These are phyloP conservation scores for Microvelia longipes DNA, from an alignment of 1,140 invertebrate genomes.

Conservation along the genomic window DNA sequence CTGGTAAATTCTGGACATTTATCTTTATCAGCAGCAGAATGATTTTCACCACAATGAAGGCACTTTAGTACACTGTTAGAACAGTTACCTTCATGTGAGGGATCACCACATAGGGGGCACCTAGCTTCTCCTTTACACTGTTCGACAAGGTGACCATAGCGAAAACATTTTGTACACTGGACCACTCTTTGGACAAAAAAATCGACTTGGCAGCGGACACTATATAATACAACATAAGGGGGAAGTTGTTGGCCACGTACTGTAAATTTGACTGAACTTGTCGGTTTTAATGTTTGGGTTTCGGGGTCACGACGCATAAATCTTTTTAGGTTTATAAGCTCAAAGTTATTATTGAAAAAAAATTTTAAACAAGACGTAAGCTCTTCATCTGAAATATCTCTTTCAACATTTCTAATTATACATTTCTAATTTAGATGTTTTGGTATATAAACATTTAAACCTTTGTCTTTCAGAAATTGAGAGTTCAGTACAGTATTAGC, in stretches of 20 bases:
- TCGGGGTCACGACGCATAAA: too few species aligned
- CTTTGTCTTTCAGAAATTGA: too few species aligned
- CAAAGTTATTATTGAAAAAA: too few species aligned
- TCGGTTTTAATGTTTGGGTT: too few species aligned
- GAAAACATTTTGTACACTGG: not conserved
- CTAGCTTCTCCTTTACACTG: not conserved
- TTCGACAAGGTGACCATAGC: not conserved
- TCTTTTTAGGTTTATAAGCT: too few species aligned
- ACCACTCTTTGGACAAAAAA: not conserved
- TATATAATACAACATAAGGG: not conserved
- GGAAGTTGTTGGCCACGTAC: not conserved
- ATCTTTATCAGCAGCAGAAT: not conserved
- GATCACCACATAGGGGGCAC: not conserved
- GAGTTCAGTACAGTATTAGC: too few species aligned
- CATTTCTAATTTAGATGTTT: too few species aligned
- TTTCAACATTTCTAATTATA: too few species aligned
- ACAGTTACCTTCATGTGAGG: not conserved
- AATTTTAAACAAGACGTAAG: too few species aligned
- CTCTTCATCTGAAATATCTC: too few species aligned
- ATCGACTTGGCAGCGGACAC: not conserved
- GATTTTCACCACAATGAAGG: not conserved
- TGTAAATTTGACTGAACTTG: not conserved
- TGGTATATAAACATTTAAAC: too few species aligned
- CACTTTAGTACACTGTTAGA: not conserved
- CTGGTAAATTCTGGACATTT: constrained; percentile 26